Evolutionary conservation across 1,140 invertebrate species (phyloP), one percentile per base, ranked within the genome.

Genomic region (Hyposmocoma kahamanoa): DNA sequence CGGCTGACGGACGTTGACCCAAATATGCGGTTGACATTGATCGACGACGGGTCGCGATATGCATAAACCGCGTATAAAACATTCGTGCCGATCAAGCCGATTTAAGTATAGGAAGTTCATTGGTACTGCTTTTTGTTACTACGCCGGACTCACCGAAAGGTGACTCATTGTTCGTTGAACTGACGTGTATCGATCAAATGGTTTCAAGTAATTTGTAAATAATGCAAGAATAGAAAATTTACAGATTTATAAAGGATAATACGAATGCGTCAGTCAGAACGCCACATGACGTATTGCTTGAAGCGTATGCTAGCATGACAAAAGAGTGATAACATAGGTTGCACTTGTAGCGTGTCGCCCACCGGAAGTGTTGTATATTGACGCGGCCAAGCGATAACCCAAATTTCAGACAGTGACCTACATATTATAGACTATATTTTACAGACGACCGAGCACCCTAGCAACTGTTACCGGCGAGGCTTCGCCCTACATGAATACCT

Each of bases 11-110:
- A 70, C 80, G 77, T 73, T 81, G 77, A 84, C 80, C 80, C 60
- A 84, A 80, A 84, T 84, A 84, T 80, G 80, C 72, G 75, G 76
- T 80, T 84, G 80, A 84, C 80, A 84, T 84, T 84, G 80, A 84
- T 84, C 80, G 77, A 83, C 75, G 79, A 79, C 63, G 67, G 56
- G 67, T 69, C 72, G 68, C 68, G 68, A 78, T 80, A 75, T 69
- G 65, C 67, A 65, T 67, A 66, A 36, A 17, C 32, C 3, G 19
- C 38, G 24, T 70, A 74, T 77, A 73, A 72, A 79, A 78, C 71
- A 75, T 71, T 70, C 57, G 67, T 66, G 56, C 49, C 58, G 51
- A 45, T 47, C 53, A 64, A 72, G 63, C 38, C 19, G 56, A 72
- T 72, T 78, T 63, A 61, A 65, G 59, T 56, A 56, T 65, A 63